Conservation (phyloP, 2,888 invertebrate species). For the Monochamus alternatus region DNA sequence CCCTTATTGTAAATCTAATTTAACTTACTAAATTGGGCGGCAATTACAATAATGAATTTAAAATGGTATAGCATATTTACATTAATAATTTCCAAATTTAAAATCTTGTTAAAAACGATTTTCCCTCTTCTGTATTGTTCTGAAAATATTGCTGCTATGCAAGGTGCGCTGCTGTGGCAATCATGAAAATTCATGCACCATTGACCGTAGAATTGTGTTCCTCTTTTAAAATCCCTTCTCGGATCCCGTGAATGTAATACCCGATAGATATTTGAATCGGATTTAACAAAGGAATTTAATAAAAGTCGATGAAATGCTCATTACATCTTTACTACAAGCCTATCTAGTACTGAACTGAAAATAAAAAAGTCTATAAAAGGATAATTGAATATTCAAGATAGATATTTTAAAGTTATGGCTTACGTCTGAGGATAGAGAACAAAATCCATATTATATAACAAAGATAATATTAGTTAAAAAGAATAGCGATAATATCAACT, state of each 20-base stretch:
- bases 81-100: too few species aligned
- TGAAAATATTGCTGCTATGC: too few species aligned
- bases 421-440: too few species aligned
- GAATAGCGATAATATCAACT: too few species aligned
- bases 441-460: too few species aligned
- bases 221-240: neutral
- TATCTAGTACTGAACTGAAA: neutral
- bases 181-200: slow-evolving; percentile 8
- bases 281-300: slow-evolving; percentile 13
- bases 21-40: too few species aligned
- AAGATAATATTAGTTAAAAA: too few species aligned
- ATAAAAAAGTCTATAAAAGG: neutral
- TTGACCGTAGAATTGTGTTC: slow-evolving; percentile 7
- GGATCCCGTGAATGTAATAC: neutral
- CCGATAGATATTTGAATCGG: slow-evolving; percentile 10
- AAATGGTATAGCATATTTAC: too few species aligned
- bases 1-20: too few species aligned
- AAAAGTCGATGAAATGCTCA: slow-evolving; percentile 7
- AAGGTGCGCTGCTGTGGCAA: neutral
- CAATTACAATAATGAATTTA: too few species aligned
- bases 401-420: neutral
- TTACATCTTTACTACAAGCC: neutral
- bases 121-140: too few species aligned
- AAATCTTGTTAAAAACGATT: too few species aligned
- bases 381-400: neutral